Evolutionary conservation across 2,797 vertebrate genomes (phyloP), one percentile per base, ranked within the genome.

Genomic region (Galaxias olidus): DNA sequence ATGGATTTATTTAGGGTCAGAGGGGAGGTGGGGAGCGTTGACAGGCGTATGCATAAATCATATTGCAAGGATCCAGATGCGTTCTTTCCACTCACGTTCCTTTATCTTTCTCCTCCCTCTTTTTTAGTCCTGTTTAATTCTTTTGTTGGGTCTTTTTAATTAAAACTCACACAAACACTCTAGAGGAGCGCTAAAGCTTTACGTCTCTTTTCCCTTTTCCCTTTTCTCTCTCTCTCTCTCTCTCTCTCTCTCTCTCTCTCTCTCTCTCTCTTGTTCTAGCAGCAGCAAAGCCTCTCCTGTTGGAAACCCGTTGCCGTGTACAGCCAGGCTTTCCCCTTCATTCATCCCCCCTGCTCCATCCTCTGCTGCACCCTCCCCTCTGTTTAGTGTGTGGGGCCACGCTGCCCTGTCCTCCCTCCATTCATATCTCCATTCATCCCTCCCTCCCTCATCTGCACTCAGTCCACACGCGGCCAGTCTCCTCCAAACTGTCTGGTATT

Each of bases 401-500:
- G 0, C 41, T 15, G 8, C n/a, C 58, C 19, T 8, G 3, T 15
- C 19, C 4, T 9, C 20, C 30, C 53, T 41, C 13, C 58, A 14
- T 15, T 48, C 58, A 47, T 30, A 18, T 40, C 45, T 43, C 15
- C 11, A 1, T 14, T 9, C 10, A 6, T 53, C 45, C 19, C 15
- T 49, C 55, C 59, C 4, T 0, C 61, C 43, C 80, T 86, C 75
- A 88, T 86, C 79, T 81, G 63, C 61, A 87, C 75, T 85, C 75
- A 1, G 47, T 60, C 59, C 76, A 74, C 83, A 82, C 71, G 59
- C 60, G 57, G 54, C 63, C 63, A 12, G 72, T 81, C 76, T 80
- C 44, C 63, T 85, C 80, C 73, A 66, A 82, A 65, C 78, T 66
- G 76, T 73, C 81, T 79, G 76, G 72, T 79, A 86, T 88, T 82